Conservation (phyloP, 2,888 invertebrate genomes). For the Melinaea menophilus region DNA sequence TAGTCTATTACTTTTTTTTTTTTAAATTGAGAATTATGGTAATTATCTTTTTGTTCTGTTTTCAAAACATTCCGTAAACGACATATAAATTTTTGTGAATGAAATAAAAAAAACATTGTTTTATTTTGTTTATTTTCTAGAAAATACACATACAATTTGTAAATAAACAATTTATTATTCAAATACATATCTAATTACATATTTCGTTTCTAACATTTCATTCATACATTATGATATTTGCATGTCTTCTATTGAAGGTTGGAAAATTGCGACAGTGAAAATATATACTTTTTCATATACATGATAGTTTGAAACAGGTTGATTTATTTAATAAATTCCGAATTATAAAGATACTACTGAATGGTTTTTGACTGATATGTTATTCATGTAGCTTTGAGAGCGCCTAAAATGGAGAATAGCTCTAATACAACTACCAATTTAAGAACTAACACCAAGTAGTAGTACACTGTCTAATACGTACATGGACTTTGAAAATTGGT, state of each 20-base stretch:
- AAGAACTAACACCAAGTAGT: constrained; percentile 65
- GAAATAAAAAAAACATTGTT: constrained; percentile 38
- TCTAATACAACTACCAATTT: constrained; percentile 44
- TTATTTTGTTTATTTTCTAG: constrained; percentile 65
- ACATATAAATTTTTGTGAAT: constrained; percentile 3
- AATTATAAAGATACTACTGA: constrained; percentile 13
- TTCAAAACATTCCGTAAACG: constrained; percentile 1
- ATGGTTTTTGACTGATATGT: constrained; percentile 52
- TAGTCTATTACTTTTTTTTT: too few species aligned
- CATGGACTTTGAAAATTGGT: constrained; percentile 49
- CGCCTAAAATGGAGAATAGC: not conserved
- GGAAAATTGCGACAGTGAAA: constrained; percentile 14
- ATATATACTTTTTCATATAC: not conserved
- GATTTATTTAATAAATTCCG: not conserved
- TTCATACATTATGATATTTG: constrained; percentile 43
- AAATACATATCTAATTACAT: constrained; percentile 66
- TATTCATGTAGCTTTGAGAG: constrained; percentile 39
- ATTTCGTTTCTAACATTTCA: constrained; percentile 59
- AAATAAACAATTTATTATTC: constrained; percentile 76
- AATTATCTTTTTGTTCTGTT: not conserved
- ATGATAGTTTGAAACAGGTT: not conserved
- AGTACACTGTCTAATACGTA: constrained; percentile 47
- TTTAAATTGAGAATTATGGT: not conserved
- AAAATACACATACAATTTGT: constrained; percentile 78
- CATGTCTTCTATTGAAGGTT: constrained; percentile 16